Conservation (phyloP, 2,113 vertebrate species). For the Sminthopsis crassicaudata region DNA sequence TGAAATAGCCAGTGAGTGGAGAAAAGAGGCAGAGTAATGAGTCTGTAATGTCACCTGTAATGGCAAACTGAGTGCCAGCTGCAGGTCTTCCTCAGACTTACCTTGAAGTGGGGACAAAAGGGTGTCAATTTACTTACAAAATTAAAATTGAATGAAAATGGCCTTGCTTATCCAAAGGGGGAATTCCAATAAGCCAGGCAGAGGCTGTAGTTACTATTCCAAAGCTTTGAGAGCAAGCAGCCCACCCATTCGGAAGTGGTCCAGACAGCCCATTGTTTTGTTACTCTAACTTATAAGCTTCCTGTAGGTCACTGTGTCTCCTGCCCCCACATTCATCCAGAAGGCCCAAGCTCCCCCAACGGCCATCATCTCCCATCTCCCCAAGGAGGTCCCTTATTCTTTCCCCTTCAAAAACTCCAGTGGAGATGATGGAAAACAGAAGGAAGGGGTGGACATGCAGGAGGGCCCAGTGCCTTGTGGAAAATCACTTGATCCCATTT, state of each 20-base stretch:
- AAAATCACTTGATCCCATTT: conserved; percentile 37
- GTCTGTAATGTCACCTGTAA: not conserved
- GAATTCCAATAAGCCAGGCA: conserved; percentile 42
- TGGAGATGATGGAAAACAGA: conserved; percentile 50
- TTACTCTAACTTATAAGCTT: conserved; percentile 47
- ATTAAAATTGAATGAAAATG: conserved; percentile 25
- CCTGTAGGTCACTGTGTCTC: conserved; percentile 61
- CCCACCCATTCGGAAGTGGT: conserved; percentile 51
- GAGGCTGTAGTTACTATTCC: conserved; percentile 40
- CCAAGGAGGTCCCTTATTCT: conserved; percentile 19
- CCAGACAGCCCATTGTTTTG: conserved; percentile 42
- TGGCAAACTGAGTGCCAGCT: not conserved
- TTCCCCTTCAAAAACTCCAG: conserved; percentile 26
- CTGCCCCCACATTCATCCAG: conserved; percentile 11
- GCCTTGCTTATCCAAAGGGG: not conserved
- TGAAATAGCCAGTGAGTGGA: not conserved
- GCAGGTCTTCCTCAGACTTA: not conserved
- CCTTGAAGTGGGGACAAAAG: not conserved
- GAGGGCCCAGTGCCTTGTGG: not conserved
- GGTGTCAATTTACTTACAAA: not conserved
- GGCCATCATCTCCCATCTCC: conserved; percentile 44
- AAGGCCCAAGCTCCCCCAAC: not conserved
- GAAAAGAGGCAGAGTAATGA: not conserved
- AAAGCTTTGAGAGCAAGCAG: conserved; percentile 8
- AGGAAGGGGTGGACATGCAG: conserved; percentile 37